Base-by-base conservation (phyloP, 1,140 invertebrate species). In the Mylabris phalerata region DNA sequence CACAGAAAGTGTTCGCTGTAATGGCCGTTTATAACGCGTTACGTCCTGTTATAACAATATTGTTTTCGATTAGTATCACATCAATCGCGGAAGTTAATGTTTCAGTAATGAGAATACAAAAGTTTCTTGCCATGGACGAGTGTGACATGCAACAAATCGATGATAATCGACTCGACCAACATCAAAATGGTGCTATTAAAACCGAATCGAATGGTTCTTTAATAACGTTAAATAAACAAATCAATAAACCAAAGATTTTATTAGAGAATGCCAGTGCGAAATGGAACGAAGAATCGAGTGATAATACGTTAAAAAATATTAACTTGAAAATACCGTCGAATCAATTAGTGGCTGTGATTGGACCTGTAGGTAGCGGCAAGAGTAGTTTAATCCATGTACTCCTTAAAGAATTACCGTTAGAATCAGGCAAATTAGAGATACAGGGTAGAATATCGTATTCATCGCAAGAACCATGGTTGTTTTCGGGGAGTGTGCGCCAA, bases 331-430 rank as follows among this genome's bases (percentile, higher is more conserved):
- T 71, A 11, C 57, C 45, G 32, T 55, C 62, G 4, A 66, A 62
- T 55, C 78, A 89, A 70, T 78, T 92, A 45, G 67, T 86, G 41
- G 85, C 85, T n/a, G 73, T 93, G 1, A 84, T 91, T 50, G 92
- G 92, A 25, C 81, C 87, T 43, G 88, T 95, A 13, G 91, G 91
- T 10, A 80, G 86, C 9, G 90, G 92, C 10, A 95, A 94, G 78
- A 86, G 84, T 27, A 90, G 87, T 0, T 63, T 91, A 1, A 71
- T 91, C 0, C 79, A 91, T 64, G 78, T 82, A 0, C 78, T 93
- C 55, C 75, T 93, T 1, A 78, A 81, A 32, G 92, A 94, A 73
- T 68, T 93, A 40, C 83, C 86, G 13, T 62, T 87, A 2, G 72
- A 67, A 0, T 67, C 72, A 1, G 92, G 92, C 2, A 74, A 57